phyloP scores from a whole-genome alignment of 1,140 invertebrate genomes.

The Akabosia matsudoensis region DNA sequence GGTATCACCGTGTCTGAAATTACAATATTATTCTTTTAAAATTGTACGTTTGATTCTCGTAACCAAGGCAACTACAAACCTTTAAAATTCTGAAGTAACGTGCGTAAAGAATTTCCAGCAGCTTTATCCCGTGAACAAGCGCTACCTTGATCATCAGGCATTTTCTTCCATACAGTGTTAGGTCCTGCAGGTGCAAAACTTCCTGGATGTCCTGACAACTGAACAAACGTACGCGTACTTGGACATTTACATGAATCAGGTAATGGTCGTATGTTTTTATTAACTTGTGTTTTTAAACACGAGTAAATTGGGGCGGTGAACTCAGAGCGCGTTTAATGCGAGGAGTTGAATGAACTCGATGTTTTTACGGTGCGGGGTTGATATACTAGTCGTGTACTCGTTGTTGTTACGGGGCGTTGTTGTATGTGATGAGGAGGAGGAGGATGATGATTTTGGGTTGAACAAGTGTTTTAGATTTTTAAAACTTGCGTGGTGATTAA shows the following conservation, averaged over 20 bases:
- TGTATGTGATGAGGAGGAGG: neutral
- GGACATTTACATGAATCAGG: slow-evolving; percentile 1
- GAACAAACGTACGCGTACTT: slow-evolving; percentile 6
- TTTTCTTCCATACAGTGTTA: slow-evolving; percentile 17
- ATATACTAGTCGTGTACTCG: slow-evolving; percentile 4
- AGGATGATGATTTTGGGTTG: no score
- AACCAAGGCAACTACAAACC: neutral
- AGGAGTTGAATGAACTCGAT: slow-evolving; percentile 21
- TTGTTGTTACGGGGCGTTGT: neutral
- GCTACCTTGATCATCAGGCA: neutral
- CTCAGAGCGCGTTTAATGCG: slow-evolving; percentile 14
- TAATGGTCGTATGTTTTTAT: no score
- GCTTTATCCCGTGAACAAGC: neutral
- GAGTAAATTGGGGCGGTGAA: slow-evolving; percentile 23
- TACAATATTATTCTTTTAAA: neutral
- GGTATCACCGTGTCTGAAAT: no score
- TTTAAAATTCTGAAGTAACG: no score
- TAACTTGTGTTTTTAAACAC: neutral
- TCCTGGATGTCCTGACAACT: slow-evolving; percentile 3
- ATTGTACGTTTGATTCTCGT: neutral
- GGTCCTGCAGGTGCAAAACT: neutral
- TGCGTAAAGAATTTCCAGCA: neutral
- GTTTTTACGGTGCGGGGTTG: neutral
- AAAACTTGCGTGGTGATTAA: no score
- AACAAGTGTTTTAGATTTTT: neutral